Evolutionary conservation across 2,797 vertebrate species (phyloP).

Genomic region (Salmo trutta): DNA sequence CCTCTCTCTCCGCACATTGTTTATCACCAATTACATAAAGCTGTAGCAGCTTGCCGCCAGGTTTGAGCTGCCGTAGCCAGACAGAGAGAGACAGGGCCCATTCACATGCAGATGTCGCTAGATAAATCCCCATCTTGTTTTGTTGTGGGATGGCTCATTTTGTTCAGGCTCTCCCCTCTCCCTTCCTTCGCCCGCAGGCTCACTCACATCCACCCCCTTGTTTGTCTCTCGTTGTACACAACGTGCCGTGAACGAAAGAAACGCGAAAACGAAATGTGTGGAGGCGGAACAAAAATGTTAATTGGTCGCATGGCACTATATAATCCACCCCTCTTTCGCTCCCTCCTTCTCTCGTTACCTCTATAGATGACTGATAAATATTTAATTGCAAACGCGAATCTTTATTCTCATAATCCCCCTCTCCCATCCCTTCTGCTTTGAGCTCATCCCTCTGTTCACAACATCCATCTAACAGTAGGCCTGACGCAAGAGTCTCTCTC

Average conservation of each 20-base stretch:
- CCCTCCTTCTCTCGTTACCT: slow-evolving; percentile 62
- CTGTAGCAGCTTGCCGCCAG: slow-evolving; percentile 62
- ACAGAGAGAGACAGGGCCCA: slow-evolving; percentile 55
- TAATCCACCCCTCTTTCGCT: slow-evolving; percentile 68
- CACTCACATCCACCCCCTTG: slow-evolving; percentile 30
- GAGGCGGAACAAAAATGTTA: slow-evolving; percentile 61
- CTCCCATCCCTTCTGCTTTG: slow-evolving; percentile 67
- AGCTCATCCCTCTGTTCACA: slow-evolving; percentile 76
- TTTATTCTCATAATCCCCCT: slow-evolving; percentile 53
- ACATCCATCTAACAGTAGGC: slow-evolving; percentile 81
- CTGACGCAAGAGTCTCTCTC: slow-evolving; percentile 72
- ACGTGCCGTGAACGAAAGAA: slow-evolving; percentile 30
- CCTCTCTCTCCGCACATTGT: slow-evolving; percentile 58
- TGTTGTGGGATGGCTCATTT: slow-evolving; percentile 60
- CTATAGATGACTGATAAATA: slow-evolving; percentile 80
- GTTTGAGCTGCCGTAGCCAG: slow-evolving; percentile 66
- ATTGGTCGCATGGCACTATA: slow-evolving; percentile 61
- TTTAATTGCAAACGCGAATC: slow-evolving; percentile 83
- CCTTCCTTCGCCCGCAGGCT: slow-evolving; percentile 6
- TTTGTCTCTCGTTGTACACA: slow-evolving; percentile 32
- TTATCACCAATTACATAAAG: slow-evolving; percentile 77
- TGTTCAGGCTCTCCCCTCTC: slow-evolving; percentile 26
- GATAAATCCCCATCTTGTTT: slow-evolving; percentile 84
- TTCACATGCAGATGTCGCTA: slow-evolving; percentile 91
- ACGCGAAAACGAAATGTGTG: slow-evolving; percentile 21